These are phyloP conservation scores for Crenichthys baileyi DNA, from an alignment of 2,797 vertebrate species.

Conservation along the genomic window DNA sequence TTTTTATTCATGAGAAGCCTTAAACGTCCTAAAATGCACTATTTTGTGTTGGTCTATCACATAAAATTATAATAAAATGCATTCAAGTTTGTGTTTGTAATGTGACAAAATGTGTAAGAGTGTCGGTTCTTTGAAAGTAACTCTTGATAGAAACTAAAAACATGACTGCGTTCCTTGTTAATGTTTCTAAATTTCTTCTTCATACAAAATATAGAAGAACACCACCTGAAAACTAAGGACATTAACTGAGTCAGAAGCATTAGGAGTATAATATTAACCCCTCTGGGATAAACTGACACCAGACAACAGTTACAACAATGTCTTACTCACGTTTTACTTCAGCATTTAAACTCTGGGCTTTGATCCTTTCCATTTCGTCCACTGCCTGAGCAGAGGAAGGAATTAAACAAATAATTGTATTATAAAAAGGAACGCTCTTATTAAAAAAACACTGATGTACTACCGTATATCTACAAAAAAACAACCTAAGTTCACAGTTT, in stretches of 20 bases:
- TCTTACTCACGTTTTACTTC: conserved; percentile 73
- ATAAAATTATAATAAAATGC: no score
- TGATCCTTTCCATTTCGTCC: conserved; percentile 88
- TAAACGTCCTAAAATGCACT: no score
- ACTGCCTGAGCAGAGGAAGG: conserved; percentile 77
- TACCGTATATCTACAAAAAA: no score
- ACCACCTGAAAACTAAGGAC: background rate
- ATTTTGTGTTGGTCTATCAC: no score
- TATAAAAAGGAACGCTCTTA: background rate
- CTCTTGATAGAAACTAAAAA: background rate
- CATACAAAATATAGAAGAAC: background rate
- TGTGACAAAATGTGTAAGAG: no score
- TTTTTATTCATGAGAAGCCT: no score
- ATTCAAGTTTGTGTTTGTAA: no score
- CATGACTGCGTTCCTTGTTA: background rate
- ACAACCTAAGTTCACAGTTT: background rate
- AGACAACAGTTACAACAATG: background rate
- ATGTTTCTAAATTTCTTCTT: background rate
- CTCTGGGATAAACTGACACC: background rate
- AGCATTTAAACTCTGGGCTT: conserved; percentile 77
- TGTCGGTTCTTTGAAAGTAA: background rate
- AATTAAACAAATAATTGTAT: background rate
- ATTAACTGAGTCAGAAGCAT: background rate
- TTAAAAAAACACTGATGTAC: background rate
- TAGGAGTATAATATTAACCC: no score